A percentile compares a stretch with the other conserved stretches of the same genome.
phyloP scores from a whole-genome alignment of 2,113 vertebrate genomes.

The Phyllostomus discolor region DNA sequence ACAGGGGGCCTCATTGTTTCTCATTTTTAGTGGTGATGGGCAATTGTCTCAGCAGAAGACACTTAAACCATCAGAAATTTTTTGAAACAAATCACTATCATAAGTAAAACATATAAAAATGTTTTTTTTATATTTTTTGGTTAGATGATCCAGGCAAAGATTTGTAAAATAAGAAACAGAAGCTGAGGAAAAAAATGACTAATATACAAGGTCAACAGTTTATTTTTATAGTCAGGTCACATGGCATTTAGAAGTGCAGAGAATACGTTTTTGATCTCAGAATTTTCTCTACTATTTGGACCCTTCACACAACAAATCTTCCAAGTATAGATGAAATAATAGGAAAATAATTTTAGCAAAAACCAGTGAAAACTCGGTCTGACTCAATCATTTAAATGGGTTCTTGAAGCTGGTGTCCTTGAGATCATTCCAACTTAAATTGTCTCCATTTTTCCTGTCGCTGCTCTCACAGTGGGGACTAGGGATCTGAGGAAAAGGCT shows the following conservation, averaged over 20 bases:
- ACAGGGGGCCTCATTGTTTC: background rate
- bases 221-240: background rate
- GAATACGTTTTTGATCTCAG: background rate
- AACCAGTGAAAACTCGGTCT: background rate
- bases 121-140: background rate
- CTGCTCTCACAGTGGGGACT: background rate
- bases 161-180: background rate
- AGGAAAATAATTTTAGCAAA: background rate
- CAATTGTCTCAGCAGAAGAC: background rate
- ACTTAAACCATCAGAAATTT: background rate
- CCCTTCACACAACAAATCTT: background rate
- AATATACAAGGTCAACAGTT: background rate
- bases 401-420: background rate
- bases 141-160: background rate
- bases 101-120: background rate
- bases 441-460: background rate
- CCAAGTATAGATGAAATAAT: background rate
- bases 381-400: background rate
- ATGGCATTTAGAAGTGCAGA: background rate
- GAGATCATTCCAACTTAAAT: background rate
- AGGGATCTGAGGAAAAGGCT: background rate
- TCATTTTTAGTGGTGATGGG: background rate
- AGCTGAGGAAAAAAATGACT: background rate
- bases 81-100: background rate
- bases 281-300: background rate